Evolutionary conservation across 2,797 vertebrate genomes (phyloP), one percentile per base, ranked within the genome.

Genomic region (Pseudomugil gertrudae): DNA sequence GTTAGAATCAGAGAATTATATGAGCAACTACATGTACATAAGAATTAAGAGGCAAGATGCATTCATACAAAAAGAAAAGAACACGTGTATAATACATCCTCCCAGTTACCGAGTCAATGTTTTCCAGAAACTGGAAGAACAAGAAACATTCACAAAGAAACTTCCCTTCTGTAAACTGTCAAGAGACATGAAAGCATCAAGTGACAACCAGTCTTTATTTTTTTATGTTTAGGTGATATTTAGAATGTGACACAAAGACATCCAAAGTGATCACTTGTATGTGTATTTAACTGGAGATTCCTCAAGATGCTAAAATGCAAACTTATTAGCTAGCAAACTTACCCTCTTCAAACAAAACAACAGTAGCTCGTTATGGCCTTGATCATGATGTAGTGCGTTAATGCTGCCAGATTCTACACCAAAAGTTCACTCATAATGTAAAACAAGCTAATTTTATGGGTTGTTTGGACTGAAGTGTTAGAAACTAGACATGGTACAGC

Each of bases 71-170:
- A 51, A 57, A 54, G 6, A 40, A 21, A 58, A 61, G 3, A 19
- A 26, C 7, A 5, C 17, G 13, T 23, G 11, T 29, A 26, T 29
- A 15, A 29, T 9, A 52, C 24, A 52, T 27, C 26, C 50, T 19
- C 26, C 6, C 14, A 52, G 24, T 14, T 14, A 52, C 14, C 3
- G 50, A 52, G 26, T 52, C 26, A 27, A 27, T 27, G 26, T 52
- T 52, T 52, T 52, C 26, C 24, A 52, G 50, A 29, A 52, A 52
- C 50, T 8, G 7, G 50, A 52, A 52, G 26, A 52, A 52, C 50
- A 52, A 52, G 50, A 52, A 52, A 29, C 50, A 29, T 52, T 13
- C 24, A 15, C 5, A 26, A 8, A 27, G 50, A 52, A 52, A 29
- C 50, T 29, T 26, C 14, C 14, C 47, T 50, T 24, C 4, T 21